Percentiles rank a stretch among this genome's conserved stretches.
phyloP scores from a whole-genome alignment of 2,888 invertebrate species.

The Agrochola macilenta region DNA sequence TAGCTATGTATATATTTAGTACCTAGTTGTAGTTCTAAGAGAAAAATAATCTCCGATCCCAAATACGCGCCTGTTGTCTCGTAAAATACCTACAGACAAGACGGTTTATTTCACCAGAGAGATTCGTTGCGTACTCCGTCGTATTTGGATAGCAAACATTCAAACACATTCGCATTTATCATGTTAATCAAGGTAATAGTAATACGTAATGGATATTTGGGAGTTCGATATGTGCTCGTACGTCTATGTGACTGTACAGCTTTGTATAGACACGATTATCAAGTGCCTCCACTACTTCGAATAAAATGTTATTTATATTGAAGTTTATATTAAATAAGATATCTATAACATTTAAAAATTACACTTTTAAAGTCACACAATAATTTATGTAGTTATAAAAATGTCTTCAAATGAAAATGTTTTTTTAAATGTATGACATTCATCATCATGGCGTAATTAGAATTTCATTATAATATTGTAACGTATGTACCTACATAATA shows the following conservation, averaged over 20 bases:
- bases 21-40: conserved; percentile 56
- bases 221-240: conserved; percentile 26
- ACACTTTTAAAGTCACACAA: conserved; percentile 31
- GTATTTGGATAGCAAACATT: conserved; percentile 39
- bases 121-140: conserved; percentile 41
- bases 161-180: conserved; percentile 55
- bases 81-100: conserved; percentile 7
- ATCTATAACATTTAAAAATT: conserved; percentile 42
- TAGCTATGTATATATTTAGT: conserved; percentile 50
- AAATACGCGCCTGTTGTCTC: conserved; percentile 27
- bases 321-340: conserved; percentile 61
- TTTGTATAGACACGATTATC: conserved; percentile 34
- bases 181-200: conserved; percentile 42
- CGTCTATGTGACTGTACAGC: conserved; percentile 43
- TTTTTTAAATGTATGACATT: conserved; percentile 38
- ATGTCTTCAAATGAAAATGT: conserved; percentile 31
- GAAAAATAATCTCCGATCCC: conserved; percentile 44
- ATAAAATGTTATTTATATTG: conserved; percentile 55
- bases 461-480: conserved; percentile 34
- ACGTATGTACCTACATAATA: conserved; percentile 35
- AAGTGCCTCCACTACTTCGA: conserved; percentile 60
- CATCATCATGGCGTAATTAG: conserved; percentile 25
- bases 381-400: conserved; percentile 1
- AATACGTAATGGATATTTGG: conserved; percentile 30
- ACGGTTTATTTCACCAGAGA: conserved; percentile 15